Evolutionary conservation across 2,888 invertebrate genomes (phyloP).

Genomic region (Trachelus troglodyta): DNA sequence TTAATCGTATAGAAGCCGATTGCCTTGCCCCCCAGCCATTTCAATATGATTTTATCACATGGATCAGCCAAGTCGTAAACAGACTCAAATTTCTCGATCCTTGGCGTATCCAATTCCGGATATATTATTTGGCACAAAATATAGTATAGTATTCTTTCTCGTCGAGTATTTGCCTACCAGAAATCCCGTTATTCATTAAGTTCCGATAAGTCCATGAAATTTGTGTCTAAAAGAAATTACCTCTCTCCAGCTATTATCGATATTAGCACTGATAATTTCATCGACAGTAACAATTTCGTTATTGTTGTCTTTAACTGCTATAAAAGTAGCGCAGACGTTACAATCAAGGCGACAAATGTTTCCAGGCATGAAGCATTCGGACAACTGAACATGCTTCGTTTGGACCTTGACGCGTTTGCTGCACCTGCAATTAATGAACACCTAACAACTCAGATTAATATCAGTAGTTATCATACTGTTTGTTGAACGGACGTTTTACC

Average conservation of each 20-base stretch:
- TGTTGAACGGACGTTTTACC: neutral
- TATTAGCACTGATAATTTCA: slow-evolving; percentile 21
- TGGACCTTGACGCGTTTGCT: neutral
- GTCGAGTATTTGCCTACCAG: slow-evolving; percentile 40
- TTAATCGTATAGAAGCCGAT: slow-evolving; percentile 63
- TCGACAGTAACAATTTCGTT: slow-evolving; percentile 26
- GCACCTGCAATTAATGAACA: neutral
- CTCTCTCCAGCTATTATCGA: slow-evolving; percentile 37
- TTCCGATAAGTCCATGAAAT: neutral
- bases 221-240: slow-evolving; percentile 14
- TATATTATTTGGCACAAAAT: slow-evolving; percentile 54
- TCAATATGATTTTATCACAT: slow-evolving; percentile 43
- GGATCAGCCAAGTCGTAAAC: slow-evolving; percentile 48
- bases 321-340: slow-evolving; percentile 32
- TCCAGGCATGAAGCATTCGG: slow-evolving; percentile 28
- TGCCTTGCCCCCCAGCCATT: slow-evolving; percentile 52
- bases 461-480: neutral
- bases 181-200: neutral
- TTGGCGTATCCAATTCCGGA: slow-evolving; percentile 49
- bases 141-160: slow-evolving; percentile 48
- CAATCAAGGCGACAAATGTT: slow-evolving; percentile 41
- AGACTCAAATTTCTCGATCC: slow-evolving; percentile 43
- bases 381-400: neutral
- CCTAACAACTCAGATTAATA: neutral
- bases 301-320: slow-evolving; percentile 25